phyloP scores from a whole-genome alignment of 2,888 invertebrate genomes.

The Leistus spinibarbis region DNA sequence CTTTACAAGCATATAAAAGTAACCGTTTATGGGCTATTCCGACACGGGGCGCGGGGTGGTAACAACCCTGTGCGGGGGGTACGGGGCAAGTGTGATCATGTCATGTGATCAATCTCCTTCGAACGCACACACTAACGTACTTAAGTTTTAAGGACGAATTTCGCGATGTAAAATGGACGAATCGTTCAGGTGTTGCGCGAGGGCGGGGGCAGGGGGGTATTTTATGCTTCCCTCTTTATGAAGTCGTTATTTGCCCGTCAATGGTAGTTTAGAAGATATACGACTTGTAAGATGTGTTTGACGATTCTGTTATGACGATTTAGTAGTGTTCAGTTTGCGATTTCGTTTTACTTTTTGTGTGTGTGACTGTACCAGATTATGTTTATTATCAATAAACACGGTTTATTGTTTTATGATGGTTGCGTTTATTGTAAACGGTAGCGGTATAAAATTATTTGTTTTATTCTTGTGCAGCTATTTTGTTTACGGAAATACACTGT shows the following conservation, averaged over 20 bases:
- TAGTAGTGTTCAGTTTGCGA: neutral
- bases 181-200: conserved; percentile 6
- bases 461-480: neutral
- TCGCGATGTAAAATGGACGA: conserved; percentile 9
- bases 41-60: conserved; percentile 41
- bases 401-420: neutral
- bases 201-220: neutral
- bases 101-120: conserved; percentile 18
- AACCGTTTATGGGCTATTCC: conserved; percentile 58
- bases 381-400: neutral
- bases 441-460: neutral
- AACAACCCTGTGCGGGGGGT: neutral
- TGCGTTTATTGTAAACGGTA: neutral
- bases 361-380: neutral
- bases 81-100: neutral
- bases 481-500: neutral
- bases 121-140: neutral
- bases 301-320: neutral
- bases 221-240: conserved; percentile 11
- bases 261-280: conserved; percentile 13
- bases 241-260: conserved; percentile 17
- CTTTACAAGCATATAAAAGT: conserved; percentile 58
- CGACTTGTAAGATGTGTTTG: neutral
- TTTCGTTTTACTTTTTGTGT: neutral
- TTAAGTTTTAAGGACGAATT: neutral